Base-by-base conservation (phyloP, 2,888 invertebrate genomes). In the Diadegma fenestrale region DNA sequence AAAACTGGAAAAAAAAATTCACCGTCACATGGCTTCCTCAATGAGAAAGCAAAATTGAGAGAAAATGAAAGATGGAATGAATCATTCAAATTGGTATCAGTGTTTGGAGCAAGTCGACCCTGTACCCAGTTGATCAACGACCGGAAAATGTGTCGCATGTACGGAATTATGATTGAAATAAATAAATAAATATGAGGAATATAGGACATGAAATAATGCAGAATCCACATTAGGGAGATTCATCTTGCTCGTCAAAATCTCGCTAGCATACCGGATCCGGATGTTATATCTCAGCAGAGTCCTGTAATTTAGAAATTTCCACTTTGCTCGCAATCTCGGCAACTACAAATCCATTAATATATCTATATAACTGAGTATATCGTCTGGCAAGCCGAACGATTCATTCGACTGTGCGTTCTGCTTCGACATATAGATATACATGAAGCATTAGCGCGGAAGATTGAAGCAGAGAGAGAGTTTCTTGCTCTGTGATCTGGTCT, bases 401-500 rank as follows among this genome's bases (percentile, higher is more conserved):
- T 51, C 81, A 45, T 63, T 45, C 45, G 12, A 63, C 75, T 75
- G 66, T 80, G 33, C 17, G 41, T n/a, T 33, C 43, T 64, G 78
- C 73, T 48, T 19, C 63, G 12, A 43, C 37, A 51, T 26, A 63
- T 33, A 54, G 17, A 69, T 54, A 68, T 33, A 61, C 19, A 37
- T 14, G 37, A 37, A 45, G 43, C 17, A 61, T 17, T 81, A 78
- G 48, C 51, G 48, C 51, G 19, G 48, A 71, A 77, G 77, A 51
- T 77, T 26, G 26, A 66, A 41, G 66, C 26, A 51, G 33, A n/a
- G 5, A 33, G 37, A 37, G 73, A 84, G 88, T 88, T 90, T 90
- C 90, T 89, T 91, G 90, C 92, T 92, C 91, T 92, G 92, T 92
- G 92, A 92, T 92, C 92, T 78, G 78, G 33, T 79, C 73, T 85